Evolutionary conservation across 2,113 vertebrate genomes (phyloP).

Genomic region (Prinia subflava): DNA sequence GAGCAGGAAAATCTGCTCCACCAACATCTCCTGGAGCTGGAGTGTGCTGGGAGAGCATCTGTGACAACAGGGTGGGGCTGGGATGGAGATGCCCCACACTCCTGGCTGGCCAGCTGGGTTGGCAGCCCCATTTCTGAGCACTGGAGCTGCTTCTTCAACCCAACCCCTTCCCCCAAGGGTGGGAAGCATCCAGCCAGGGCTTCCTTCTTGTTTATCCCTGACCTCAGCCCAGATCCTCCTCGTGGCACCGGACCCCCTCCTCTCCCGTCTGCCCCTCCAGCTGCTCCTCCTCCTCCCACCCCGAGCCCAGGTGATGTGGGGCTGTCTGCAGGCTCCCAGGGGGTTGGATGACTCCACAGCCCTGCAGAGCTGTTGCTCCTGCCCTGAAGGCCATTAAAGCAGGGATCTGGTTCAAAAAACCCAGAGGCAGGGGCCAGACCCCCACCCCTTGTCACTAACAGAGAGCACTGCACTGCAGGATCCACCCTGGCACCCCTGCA

Average conservation of each 20-base stretch:
- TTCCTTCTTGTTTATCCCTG: background rate
- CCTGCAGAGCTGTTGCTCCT: accelerated
- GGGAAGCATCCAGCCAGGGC: background rate
- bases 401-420: background rate
- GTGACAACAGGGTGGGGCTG: background rate
- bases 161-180: background rate
- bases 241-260: background rate
- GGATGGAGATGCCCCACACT: accelerated
- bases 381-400: background rate
- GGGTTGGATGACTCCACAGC: background rate
- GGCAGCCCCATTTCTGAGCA: background rate
- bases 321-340: background rate
- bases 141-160: background rate
- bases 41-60: background rate
- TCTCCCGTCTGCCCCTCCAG: background rate
- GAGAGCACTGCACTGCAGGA: background rate
- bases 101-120: background rate
- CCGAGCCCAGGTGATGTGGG: background rate
- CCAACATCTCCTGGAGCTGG: background rate
- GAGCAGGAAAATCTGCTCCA: background rate
- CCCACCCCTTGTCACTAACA: accelerated
- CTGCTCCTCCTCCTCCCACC: background rate
- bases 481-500: background rate
- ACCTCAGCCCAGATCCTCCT: background rate
- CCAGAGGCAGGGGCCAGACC: background rate